A percentile compares a stretch with the other conserved stretches of the same genome.
Conservation (phyloP, 2,113 vertebrate species). For the Theristicus caerulescens region DNA sequence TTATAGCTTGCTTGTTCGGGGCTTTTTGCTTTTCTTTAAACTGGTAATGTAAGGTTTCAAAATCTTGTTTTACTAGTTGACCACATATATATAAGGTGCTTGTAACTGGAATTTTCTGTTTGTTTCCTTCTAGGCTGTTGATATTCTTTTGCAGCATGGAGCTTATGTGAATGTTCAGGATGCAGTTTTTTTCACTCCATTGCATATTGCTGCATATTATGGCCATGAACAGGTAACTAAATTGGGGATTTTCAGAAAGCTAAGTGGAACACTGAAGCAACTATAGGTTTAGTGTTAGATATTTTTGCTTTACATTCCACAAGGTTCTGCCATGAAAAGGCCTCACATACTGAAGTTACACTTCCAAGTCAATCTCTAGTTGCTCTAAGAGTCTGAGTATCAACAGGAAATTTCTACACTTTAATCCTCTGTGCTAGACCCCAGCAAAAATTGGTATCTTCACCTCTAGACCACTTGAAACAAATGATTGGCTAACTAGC, state of each 20-base stretch:
- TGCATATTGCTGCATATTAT: conserved; percentile 87
- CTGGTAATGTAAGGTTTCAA: neutral
- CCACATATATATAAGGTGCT: neutral
- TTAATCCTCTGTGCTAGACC: neutral
- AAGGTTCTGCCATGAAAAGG: neutral
- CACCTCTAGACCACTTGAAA: neutral
- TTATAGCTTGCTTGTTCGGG: neutral
- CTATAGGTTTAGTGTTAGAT: neutral
- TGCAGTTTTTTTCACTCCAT: conserved; percentile 90
- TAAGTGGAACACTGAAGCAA: rapidly evolving
- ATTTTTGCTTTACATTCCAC: neutral
- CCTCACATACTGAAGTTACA: neutral
- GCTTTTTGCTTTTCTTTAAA: neutral
- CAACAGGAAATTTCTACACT: neutral
- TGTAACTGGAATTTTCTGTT: neutral
- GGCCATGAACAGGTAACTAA: conserved; percentile 83
- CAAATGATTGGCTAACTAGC: neutral
- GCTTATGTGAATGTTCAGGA: conserved; percentile 90
- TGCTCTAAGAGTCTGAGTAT: neutral
- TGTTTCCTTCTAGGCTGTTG: conserved; percentile 76
- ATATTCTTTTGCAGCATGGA: conserved; percentile 89
- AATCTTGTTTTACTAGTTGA: neutral
- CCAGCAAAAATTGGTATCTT: neutral
- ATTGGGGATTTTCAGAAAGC: neutral
- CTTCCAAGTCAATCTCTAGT: neutral